Conservation (phyloP, 2,797 vertebrate species). For the Anisognathus igniventris region DNA sequence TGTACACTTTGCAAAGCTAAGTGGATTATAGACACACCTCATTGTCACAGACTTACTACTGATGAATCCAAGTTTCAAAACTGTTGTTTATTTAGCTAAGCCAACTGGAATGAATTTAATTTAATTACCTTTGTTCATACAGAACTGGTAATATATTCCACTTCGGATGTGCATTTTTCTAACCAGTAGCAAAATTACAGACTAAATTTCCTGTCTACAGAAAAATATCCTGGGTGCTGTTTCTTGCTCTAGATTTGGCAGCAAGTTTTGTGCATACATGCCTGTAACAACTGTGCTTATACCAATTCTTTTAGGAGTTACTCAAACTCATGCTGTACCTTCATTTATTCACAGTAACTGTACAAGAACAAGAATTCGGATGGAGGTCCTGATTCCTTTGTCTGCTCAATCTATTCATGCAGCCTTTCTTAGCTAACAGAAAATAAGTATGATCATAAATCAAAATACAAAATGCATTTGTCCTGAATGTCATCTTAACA, state of each 20-base stretch:
- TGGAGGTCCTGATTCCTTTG: background rate
- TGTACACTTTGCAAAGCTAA: background rate
- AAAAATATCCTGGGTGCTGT: background rate
- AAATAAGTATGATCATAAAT: conserved; percentile 33
- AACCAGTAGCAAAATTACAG: conserved; percentile 9
- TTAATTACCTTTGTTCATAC: conserved; percentile 4
- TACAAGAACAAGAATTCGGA: background rate
- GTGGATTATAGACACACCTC: background rate
- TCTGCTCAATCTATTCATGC: background rate
- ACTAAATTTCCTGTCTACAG: background rate
- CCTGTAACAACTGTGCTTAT: background rate
- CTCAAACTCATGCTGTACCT: background rate
- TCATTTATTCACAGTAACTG: conserved; percentile 29
- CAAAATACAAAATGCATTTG: background rate
- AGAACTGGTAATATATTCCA: background rate
- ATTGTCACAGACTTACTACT: background rate
- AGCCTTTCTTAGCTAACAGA: background rate
- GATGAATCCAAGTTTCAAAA: conserved; percentile 14
- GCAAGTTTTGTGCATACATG: background rate
- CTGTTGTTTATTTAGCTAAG: conserved; percentile 43
- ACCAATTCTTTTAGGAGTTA: background rate
- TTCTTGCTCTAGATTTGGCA: background rate
- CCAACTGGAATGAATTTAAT: conserved; percentile 29
- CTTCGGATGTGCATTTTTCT: background rate
- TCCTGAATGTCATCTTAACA: background rate